A percentile compares a stretch with the other conserved stretches of the same genome.
These are phyloP conservation scores for Trialeurodes vaporariorum DNA, from an alignment of 1,140 invertebrate species.

Conservation along the genomic window DNA sequence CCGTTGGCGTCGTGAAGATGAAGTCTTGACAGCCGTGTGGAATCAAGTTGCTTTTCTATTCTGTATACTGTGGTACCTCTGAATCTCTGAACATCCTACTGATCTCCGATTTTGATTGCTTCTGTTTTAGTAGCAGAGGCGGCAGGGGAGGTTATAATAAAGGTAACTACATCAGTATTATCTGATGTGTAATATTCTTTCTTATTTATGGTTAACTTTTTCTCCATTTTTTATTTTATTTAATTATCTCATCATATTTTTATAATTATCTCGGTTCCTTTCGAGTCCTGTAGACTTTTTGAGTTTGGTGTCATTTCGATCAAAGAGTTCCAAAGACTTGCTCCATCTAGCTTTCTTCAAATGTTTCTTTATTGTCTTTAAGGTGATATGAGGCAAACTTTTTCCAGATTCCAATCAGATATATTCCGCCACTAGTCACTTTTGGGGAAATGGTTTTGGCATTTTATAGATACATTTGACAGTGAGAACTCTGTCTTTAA, in stretches of 20 bases:
- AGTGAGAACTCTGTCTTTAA: no score
- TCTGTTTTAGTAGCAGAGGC: slow-evolving; percentile 23
- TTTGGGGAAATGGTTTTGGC: no score
- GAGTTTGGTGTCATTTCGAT: not conserved
- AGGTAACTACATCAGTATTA: slow-evolving; percentile 20
- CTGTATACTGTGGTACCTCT: not conserved
- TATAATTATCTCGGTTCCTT: slow-evolving; percentile 2
- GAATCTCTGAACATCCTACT: not conserved
- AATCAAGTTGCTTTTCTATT: not conserved
- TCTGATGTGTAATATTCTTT: slow-evolving; percentile 19
- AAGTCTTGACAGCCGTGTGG: not conserved
- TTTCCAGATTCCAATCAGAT: no score
- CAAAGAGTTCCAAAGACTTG: not conserved
- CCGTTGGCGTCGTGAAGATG: not conserved
- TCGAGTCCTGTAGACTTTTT: not conserved
- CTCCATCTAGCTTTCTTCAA: not conserved
- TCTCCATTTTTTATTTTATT: no score
- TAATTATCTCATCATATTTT: no score
- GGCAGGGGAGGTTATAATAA: slow-evolving; percentile 24
- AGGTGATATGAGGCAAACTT: no score
- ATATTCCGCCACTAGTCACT: no score
- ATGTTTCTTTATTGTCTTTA: not conserved
- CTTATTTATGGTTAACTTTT: slow-evolving; percentile 13
- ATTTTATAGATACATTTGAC: no score
- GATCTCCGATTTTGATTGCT: slow-evolving; percentile 9